Conservation (phyloP, 2,888 invertebrate genomes). For the Cacoxenus indagator region DNA sequence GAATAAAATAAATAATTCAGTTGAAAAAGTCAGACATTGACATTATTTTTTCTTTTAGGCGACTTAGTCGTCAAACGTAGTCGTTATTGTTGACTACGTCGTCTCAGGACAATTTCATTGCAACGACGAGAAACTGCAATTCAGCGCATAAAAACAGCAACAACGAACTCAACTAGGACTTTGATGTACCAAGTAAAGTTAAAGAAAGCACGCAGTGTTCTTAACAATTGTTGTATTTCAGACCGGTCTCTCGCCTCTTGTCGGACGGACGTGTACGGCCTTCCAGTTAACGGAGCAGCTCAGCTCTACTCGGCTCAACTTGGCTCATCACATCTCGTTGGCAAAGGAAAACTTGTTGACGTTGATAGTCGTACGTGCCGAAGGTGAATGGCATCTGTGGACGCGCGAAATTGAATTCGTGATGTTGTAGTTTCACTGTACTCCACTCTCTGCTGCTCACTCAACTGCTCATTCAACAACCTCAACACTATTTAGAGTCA, state of each 20-base stretch:
- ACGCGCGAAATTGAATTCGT: constrained; percentile 64
- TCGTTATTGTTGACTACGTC: constrained; percentile 32
- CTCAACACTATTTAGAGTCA: neutral
- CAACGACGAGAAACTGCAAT: constrained; percentile 5
- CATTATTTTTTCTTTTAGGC: too few relatives aligned
- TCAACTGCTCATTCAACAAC: neutral
- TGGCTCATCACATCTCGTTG: neutral
- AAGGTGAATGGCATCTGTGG: constrained; percentile 64
- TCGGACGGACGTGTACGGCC: neutral
- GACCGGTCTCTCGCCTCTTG: neutral
- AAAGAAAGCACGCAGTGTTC: too few relatives aligned
- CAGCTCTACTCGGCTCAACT: neutral
- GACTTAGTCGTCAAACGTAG: too few relatives aligned
- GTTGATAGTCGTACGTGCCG: constrained; percentile 63
- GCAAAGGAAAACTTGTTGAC: constrained; percentile 54
- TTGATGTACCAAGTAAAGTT: too few relatives aligned
- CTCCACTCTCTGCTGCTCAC: neutral
- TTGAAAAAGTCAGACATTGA: constrained; percentile 56
- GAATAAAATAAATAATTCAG: constrained; percentile 58
- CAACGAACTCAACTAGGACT: neutral
- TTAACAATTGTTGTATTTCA: neutral
- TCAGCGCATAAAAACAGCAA: neutral
- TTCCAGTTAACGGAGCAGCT: neutral
- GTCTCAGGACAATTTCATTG: constrained; percentile 30
- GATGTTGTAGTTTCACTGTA: constrained; percentile 47